A percentile compares a stretch with the other conserved stretches of the same genome.
phyloP scores from a whole-genome alignment of 1,140 invertebrate genomes.

The Anagrus nilaparvatae region DNA sequence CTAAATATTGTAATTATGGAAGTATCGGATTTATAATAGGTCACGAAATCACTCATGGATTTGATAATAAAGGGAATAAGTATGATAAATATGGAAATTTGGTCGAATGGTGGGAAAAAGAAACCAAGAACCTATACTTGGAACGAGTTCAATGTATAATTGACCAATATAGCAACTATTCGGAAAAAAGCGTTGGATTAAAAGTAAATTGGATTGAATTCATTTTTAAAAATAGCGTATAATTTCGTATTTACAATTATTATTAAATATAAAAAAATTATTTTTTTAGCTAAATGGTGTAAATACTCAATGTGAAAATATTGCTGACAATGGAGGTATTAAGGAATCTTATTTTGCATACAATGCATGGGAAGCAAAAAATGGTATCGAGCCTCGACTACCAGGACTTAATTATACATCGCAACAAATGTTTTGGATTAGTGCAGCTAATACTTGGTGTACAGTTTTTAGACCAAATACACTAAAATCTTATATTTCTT shows the following conservation, averaged over 20 bases:
- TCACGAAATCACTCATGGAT: slow-evolving; percentile 49
- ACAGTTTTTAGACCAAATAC: slow-evolving; percentile 42
- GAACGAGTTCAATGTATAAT: slow-evolving; percentile 56
- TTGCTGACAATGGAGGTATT: slow-evolving; percentile 54
- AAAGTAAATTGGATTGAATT: too few species aligned
- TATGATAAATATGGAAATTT: slow-evolving; percentile 57
- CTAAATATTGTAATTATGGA: slow-evolving; percentile 67
- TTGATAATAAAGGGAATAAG: slow-evolving; percentile 54
- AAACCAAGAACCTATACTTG: slow-evolving; percentile 48
- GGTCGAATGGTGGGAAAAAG: slow-evolving; percentile 54
- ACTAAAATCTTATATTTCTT: slow-evolving; percentile 43
- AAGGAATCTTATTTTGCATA: slow-evolving; percentile 48
- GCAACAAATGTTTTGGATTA: slow-evolving; percentile 57
- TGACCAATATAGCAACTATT: slow-evolving; percentile 57
- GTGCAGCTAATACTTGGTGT: slow-evolving; percentile 47
- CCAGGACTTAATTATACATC: slow-evolving; percentile 42
- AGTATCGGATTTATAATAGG: slow-evolving; percentile 61
- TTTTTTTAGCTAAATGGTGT: slow-evolving; percentile 44
- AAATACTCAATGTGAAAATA: slow-evolving; percentile 52
- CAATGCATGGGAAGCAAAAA: slow-evolving; percentile 37
- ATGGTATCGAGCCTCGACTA: slow-evolving; percentile 35
- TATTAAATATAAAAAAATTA: too few species aligned
- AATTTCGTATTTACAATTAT: too few species aligned
- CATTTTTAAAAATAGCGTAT: too few species aligned
- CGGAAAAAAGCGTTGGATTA: slow-evolving; percentile 43